Base-by-base conservation (phyloP, 1,140 invertebrate genomes). In the Tenebrio molitor region DNA sequence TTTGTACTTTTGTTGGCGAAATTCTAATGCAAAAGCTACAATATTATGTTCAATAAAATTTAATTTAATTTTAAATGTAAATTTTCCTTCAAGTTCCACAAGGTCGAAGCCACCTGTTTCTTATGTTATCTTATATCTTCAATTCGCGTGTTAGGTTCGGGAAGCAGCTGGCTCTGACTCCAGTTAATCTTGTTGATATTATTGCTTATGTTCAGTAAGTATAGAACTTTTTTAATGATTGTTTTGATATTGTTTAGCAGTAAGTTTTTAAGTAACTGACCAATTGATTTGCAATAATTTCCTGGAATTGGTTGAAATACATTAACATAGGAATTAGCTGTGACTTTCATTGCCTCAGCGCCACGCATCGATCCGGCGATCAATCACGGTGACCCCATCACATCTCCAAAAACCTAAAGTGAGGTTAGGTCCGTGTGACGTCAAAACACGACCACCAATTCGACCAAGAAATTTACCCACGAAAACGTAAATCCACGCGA, bases 41-140 rank as follows among this genome's bases (percentile, higher is more conserved):
- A 71, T 21, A 62, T 67, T 58, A 66, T 69, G 71, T 79, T 79
- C 77, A 78, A 79, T 78, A 78, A 77, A 68, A 74, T 66, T 72
- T 78, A 78, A 77, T 78, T 77, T 78, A 78, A 78, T 79, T 78
- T 79, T 78, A 79, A 74, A 73, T 78, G 75, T 78, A 78, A 79
- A 76, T 76, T 79, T 78, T 78, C 72, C 76, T 75, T 77, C 70
- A 44, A 46, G 50, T 64, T 46, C 42, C 36, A 63, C 15, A 29
- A 25, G 33, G 33, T 58, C 33, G 62, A 5, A 65, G 39, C 39
- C 39, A 42, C 34, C 39, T 65, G 63, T 41, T 41, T 41, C 39
- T 42, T 44, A 5, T 23, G 14, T n/a, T 42, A n/a, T 19, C 8
- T 66, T 65, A 34, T 64, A 39, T 63, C 8, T 39, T 63, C 4